A percentile compares a stretch with the other conserved stretches of the same genome.
These are phyloP conservation scores for Thaumatotibia leucotreta DNA, from an alignment of 1,140 invertebrate species.

Conservation along the genomic window DNA sequence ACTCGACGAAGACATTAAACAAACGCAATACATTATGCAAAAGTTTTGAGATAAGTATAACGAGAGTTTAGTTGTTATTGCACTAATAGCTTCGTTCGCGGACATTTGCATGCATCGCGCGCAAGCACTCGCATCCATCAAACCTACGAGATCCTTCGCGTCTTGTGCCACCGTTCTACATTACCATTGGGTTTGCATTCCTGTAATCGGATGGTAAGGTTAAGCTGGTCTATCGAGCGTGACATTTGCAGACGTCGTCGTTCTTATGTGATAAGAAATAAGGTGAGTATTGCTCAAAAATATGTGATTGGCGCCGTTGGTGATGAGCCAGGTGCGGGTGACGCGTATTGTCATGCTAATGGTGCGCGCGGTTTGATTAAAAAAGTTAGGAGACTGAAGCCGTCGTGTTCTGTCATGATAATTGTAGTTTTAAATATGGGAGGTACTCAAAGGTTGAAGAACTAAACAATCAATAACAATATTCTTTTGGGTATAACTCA, in stretches of 20 bases:
- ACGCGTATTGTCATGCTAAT: constrained; percentile 9
- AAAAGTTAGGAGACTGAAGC: constrained; percentile 6
- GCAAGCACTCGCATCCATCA: background rate
- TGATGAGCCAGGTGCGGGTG: constrained; percentile 1
- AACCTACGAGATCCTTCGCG: background rate
- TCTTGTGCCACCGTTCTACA: background rate
- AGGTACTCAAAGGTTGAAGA: background rate
- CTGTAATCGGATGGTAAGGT: background rate
- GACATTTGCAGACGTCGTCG: background rate
- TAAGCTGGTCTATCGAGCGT: background rate
- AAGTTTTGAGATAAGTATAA: constrained; percentile 6
- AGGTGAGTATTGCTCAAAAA: background rate
- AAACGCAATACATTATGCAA: constrained; percentile 4
- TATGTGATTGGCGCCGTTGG: background rate
- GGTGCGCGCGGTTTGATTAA: constrained; percentile 9
- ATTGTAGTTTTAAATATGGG: background rate
- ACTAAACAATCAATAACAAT: too few relatives aligned
- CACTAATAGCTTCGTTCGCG: background rate
- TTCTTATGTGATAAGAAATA: background rate
- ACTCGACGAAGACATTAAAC: constrained; percentile 1
- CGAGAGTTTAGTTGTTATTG: constrained; percentile 11
- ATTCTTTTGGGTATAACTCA: too few relatives aligned
- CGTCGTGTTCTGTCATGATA: constrained; percentile 1
- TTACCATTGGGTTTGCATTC: background rate
- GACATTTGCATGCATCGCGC: constrained; percentile 8